Evolutionary conservation across 2,797 vertebrate species (phyloP), one percentile per base, ranked within the genome.

Genomic region (Phoeniculus purpureus): DNA sequence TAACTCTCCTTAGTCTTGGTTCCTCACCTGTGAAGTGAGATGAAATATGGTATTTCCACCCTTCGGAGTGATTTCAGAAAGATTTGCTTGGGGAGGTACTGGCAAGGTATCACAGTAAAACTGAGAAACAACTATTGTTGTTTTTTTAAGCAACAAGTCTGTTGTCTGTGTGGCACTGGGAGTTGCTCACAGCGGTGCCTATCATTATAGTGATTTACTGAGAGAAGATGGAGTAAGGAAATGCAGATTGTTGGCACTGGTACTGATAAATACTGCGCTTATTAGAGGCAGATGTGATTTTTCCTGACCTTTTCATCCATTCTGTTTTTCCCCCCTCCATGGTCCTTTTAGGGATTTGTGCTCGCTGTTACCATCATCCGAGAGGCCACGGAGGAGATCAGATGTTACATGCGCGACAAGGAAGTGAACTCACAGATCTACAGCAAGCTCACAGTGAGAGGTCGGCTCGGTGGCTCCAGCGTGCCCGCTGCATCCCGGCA

Each of bases 391-490:
- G 99, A 99, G 89, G 99, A 99, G 97, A 98, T 99, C 58, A 97
- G 99, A 94, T 99, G 99, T 95, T 99, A 98, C 91, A 77, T 99
- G 64, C 97, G 99, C 48, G 99, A 99, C 98, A 99, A 99, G 97
- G 99, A 99, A 92, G 98, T 99, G 73, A 99, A 99, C 98, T 99
- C 99, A 50, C 99, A 99, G 98, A 98, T 99, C 97, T 99, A 99
- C 98, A 99, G 99, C 98, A 99, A 99, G 92, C 99, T 99, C 84
- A 99, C 98, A 45, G 98, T 97, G 5, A 98, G 99, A 99, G 99
- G 99, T 99, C 92, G 97, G 98, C 77, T 55, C 81, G 25, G 78
- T 6, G 89, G 94, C 93, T 83, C 90, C n/a, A 20, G 45, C 29
- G 48, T 50, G 67, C 52, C 92, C 61, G 55, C 78, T 67, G 60